Conservation (phyloP, 2,888 invertebrate genomes). For the Muschampia plurimacula region DNA sequence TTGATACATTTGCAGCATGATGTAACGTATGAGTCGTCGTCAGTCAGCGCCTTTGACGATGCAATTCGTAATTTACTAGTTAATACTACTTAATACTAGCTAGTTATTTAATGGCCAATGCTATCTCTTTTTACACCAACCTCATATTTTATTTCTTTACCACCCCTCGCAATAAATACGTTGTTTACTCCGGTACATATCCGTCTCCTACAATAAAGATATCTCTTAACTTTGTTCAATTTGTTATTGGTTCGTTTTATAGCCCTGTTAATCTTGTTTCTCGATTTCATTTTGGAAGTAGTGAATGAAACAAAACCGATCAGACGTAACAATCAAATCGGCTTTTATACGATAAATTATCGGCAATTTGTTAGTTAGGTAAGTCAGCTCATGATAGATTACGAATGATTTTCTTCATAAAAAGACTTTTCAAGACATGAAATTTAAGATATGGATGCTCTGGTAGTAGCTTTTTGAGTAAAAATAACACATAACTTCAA, state of each 20-base stretch:
- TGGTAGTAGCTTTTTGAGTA: too few relatives aligned
- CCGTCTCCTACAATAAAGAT: constrained; percentile 23
- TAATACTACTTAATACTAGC: too few relatives aligned
- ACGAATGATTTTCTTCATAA: too few relatives aligned
- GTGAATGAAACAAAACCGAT: neutral
- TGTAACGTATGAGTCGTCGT: neutral
- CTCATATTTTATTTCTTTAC: constrained; percentile 20
- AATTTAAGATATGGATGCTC: too few relatives aligned
- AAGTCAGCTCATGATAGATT: too few relatives aligned
- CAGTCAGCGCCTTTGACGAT: neutral
- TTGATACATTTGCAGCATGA: neutral
- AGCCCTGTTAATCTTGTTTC: constrained; percentile 26
- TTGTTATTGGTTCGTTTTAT: constrained; percentile 32
- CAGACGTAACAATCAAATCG: neutral
- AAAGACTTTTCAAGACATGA: too few relatives aligned
- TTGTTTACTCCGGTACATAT: constrained; percentile 26
- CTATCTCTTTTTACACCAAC: constrained; percentile 8
- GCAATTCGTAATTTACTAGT: neutral
- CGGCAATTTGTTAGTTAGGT: neutral
- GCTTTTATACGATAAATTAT: neutral
- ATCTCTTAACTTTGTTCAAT: constrained; percentile 26
- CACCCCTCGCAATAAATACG: constrained; percentile 28
- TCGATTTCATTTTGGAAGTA: constrained; percentile 17
- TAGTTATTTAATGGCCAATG: neutral
- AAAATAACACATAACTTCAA: too few relatives aligned